These are phyloP conservation scores for Trichogramma evanescens DNA, from an alignment of 2,888 invertebrate genomes.

Conservation along the genomic window DNA sequence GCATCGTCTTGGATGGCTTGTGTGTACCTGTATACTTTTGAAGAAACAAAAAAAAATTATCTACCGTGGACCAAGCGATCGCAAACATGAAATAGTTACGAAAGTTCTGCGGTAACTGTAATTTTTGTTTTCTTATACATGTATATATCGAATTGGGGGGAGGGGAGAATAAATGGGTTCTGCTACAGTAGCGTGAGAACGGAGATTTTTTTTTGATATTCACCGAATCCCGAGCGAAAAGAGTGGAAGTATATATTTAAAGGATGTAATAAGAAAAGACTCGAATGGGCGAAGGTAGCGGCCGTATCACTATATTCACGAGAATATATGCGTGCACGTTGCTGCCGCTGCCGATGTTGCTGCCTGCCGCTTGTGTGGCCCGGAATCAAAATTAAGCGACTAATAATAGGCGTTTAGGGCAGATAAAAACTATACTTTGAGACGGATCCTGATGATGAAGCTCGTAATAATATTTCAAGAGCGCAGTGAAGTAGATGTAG, in stretches of 20 bases:
- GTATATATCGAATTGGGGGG: background rate
- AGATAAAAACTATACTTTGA: constrained; percentile 12
- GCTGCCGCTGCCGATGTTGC: constrained; percentile 1
- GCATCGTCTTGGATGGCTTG: too few relatives aligned
- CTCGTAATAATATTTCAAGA: too few relatives aligned
- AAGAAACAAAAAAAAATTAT: too few relatives aligned
- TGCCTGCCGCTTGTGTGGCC: constrained; percentile 31
- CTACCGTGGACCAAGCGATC: too few relatives aligned
- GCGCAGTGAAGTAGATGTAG: too few relatives aligned
- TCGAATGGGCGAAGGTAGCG: too few relatives aligned
- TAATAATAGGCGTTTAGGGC: constrained; percentile 31
- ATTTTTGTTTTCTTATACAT: constrained; percentile 2
- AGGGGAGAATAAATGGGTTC: background rate
- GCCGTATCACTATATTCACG: too few relatives aligned
- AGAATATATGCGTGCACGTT: background rate
- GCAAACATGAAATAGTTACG: background rate
- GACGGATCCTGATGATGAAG: too few relatives aligned
- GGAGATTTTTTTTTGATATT: background rate
- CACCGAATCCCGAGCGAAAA: too few relatives aligned
- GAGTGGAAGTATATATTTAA: too few relatives aligned
- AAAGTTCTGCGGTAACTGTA: constrained; percentile 7
- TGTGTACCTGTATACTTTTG: too few relatives aligned
- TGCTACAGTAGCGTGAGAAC: constrained; percentile 18
- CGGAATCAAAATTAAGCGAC: constrained; percentile 29
- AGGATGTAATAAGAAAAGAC: too few relatives aligned